Evolutionary conservation across 2,888 invertebrate genomes (phyloP).

Genomic region (Choristoneura rosaceana): DNA sequence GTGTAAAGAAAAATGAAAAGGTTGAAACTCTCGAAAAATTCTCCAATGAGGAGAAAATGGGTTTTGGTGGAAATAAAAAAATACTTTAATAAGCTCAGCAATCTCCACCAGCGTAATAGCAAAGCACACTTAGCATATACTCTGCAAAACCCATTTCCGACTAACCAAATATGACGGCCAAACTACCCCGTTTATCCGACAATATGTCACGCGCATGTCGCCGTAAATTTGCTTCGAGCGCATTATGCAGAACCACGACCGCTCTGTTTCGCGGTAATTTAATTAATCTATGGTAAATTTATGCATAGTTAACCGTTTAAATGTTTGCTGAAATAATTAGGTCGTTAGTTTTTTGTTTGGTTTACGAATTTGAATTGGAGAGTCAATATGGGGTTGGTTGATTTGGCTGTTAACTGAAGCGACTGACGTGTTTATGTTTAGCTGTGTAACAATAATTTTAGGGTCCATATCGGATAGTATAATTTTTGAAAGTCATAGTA

Average conservation of each 20-base stretch:
- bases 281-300: slow-evolving; percentile 65
- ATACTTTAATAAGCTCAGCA: too few species aligned
- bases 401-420: too few species aligned
- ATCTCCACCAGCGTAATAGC: too few species aligned
- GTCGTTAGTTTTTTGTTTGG: slow-evolving; percentile 39
- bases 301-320: slow-evolving; percentile 58
- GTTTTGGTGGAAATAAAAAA: too few species aligned
- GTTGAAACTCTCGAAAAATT: too few species aligned
- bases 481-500: too few species aligned
- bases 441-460: too few species aligned
- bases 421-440: too few species aligned
- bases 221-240: slow-evolving; percentile 55
- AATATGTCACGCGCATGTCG: slow-evolving; percentile 41
- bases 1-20: too few species aligned
- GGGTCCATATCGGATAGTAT: too few species aligned
- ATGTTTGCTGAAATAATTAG: slow-evolving; percentile 40
- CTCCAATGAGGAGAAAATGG: too few species aligned
- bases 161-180: slow-evolving; percentile 13
- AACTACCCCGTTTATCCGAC: slow-evolving; percentile 41
- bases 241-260: slow-evolving; percentile 58
- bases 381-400: not conserved
- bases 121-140: too few species aligned
- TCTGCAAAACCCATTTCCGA: not conserved
- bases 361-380: slow-evolving; percentile 3
- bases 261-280: slow-evolving; percentile 57